Evolutionary conservation across 2,888 invertebrate genomes (phyloP).

Genomic region (Sinohyriopsis cumingii): DNA sequence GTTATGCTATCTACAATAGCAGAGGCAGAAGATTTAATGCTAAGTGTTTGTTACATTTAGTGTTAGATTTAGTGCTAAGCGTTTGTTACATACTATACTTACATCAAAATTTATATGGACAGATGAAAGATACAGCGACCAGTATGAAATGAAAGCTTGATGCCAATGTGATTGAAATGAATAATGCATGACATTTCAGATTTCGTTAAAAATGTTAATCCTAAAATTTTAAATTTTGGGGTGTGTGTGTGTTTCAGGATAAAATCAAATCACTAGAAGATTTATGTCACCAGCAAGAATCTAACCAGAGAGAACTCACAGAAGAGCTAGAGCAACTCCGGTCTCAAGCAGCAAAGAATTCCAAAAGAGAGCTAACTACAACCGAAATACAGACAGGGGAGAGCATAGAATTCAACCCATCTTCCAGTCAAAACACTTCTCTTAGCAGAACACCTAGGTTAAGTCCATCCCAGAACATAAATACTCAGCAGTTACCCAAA

Average conservation of each 20-base stretch:
- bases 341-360: constrained; percentile 35
- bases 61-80: too few species aligned
- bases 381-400: constrained; percentile 37
- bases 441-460: constrained; percentile 38
- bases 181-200: too few species aligned
- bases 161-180: too few species aligned
- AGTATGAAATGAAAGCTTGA: too few species aligned
- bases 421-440: constrained; percentile 33
- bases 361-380: constrained; percentile 18
- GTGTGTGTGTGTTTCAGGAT: constrained; percentile 17
- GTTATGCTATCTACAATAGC: too few species aligned
- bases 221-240: background rate
- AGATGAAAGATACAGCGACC: too few species aligned
- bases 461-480: constrained; percentile 17
- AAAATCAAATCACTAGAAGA: constrained; percentile 46
- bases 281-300: constrained; percentile 43
- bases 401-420: constrained; percentile 36
- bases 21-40: too few species aligned
- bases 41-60: too few species aligned
- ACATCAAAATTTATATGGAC: too few species aligned
- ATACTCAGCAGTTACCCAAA: too few species aligned
- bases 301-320: constrained; percentile 44
- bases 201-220: background rate
- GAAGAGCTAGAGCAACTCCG: constrained; percentile 47
- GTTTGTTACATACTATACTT: too few species aligned